These are phyloP conservation scores for Phacellophora camtschatica DNA, from an alignment of 30 jellyfish, hydroid and myxozoan species.

Conservation along the genomic window DNA sequence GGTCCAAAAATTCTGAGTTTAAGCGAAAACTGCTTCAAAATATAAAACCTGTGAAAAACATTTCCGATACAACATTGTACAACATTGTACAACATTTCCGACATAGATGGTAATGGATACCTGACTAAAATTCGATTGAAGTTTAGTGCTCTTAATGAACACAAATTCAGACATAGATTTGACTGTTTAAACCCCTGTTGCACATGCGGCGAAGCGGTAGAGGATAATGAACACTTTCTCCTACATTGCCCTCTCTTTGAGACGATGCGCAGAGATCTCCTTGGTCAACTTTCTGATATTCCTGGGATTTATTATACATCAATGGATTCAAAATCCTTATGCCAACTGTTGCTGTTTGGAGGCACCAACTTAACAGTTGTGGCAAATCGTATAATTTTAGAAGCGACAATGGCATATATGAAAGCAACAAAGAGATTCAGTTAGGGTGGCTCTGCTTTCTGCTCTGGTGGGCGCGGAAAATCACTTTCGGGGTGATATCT, in stretches of 20 bases:
- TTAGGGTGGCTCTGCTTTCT: constrained; percentile 46
- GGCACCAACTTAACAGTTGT: constrained; percentile 20
- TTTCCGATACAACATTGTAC: too few relatives aligned
- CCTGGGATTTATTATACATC: constrained; percentile 24
- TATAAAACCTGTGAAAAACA: neutral
- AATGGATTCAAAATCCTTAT: constrained; percentile 4
- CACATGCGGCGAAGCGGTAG: neutral
- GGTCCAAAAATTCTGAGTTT: neutral
- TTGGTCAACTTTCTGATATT: too few relatives aligned
- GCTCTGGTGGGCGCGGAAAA: constrained; percentile 16
- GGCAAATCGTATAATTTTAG: too few relatives aligned
- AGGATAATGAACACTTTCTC: too few relatives aligned
- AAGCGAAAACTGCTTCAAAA: neutral
- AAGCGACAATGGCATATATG: constrained; percentile 19
- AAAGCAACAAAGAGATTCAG: constrained; percentile 12
- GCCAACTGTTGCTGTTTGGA: constrained; percentile 41
- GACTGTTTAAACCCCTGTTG: constrained; percentile 4
- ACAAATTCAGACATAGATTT: too few relatives aligned
- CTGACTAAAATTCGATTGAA: constrained; percentile 11
- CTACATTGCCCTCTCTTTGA: too few relatives aligned
- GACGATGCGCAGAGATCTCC: too few relatives aligned
- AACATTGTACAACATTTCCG: neutral
- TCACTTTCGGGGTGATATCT: neutral
- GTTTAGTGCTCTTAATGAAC: too few relatives aligned
- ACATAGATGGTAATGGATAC: neutral